These are phyloP conservation scores for Phoeniculus purpureus DNA, from an alignment of 2,797 vertebrate genomes.

Conservation along the genomic window DNA sequence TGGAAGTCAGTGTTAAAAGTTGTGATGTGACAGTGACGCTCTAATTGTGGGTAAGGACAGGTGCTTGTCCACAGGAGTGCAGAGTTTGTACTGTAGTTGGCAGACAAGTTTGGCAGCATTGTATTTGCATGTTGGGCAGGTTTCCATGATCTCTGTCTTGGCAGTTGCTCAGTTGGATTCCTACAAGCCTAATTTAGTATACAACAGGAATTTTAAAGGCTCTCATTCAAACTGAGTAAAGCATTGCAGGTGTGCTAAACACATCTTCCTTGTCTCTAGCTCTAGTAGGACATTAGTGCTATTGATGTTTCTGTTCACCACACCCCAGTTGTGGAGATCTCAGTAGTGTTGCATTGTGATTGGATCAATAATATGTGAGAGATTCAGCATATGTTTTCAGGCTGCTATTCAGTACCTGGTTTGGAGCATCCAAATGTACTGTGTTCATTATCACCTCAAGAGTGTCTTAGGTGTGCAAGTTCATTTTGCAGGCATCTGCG, in stretches of 20 bases:
- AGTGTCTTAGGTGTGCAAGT: not conserved
- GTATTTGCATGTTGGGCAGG: not conserved
- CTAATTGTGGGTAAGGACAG: not conserved
- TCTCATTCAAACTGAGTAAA: not conserved
- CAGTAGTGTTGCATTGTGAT: not conserved
- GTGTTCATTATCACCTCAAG: fast-evolving
- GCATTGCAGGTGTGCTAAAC: not conserved
- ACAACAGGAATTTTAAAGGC: not conserved
- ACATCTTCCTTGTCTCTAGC: not conserved
- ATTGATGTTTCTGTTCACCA: not conserved
- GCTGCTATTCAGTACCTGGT: not conserved
- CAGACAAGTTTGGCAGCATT: not conserved
- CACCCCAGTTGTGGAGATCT: not conserved
- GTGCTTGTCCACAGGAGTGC: not conserved
- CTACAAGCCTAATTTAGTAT: not conserved
- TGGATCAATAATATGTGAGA: not conserved
- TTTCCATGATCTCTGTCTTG: not conserved
- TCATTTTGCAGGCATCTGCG: not conserved
- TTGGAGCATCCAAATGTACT: not conserved
- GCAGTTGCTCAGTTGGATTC: not conserved
- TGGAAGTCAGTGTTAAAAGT: not conserved
- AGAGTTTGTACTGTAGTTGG: not conserved
- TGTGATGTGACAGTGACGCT: not conserved
- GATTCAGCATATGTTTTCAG: not conserved
- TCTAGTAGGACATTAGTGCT: not conserved